Evolutionary conservation across 2,797 vertebrate genomes (phyloP), one percentile per base, ranked within the genome.

Genomic region (Aselliscus stoliczkanus): DNA sequence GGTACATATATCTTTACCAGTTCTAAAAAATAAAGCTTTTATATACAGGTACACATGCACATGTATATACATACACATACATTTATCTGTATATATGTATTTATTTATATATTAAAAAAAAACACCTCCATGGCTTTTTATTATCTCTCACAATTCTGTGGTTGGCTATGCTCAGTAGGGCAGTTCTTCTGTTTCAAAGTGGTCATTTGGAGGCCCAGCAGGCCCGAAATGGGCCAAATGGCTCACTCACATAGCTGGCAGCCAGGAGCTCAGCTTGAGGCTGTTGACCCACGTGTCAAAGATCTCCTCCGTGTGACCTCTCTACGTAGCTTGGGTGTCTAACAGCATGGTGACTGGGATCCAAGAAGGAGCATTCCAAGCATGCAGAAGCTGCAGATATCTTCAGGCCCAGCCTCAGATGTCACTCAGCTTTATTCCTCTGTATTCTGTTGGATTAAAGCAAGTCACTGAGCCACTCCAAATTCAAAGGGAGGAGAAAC

Each of bases 381-480:
- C 44, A 21, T 17, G 13, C 58, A 42, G 62, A 60, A 90, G 39
- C 62, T 44, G 25, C 47, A 77, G 44, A 20, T 70, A 69, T 34
- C 31, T 76, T 93, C 52, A 82, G 62, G 37, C 42, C 34, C n/a
- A 82, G 67, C 34, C 62, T 82, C 69, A 47, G 69, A 89, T 82
- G 80, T 82, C 37, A 80, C 42, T 29, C 42, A 56, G 34, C 18
- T 96, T 67, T 76, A 58, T 69, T 60, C 25, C 62, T 62, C 23
- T 54, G 25, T 73, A 34, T 84, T 93, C 44, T 80, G 44, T 92
- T 88, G 64, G 70, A 82, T 86, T 90, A 92, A 82, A 92, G 52
- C 47, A 65, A 65, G n/a, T 90, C 70, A 42, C 23, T 85, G 72
- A 39, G 44, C 15, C 29, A 42, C 54, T 37, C 31, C 27, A 70